Conservation (phyloP, 2,888 invertebrate genomes). For the Calameuta filiformis region DNA sequence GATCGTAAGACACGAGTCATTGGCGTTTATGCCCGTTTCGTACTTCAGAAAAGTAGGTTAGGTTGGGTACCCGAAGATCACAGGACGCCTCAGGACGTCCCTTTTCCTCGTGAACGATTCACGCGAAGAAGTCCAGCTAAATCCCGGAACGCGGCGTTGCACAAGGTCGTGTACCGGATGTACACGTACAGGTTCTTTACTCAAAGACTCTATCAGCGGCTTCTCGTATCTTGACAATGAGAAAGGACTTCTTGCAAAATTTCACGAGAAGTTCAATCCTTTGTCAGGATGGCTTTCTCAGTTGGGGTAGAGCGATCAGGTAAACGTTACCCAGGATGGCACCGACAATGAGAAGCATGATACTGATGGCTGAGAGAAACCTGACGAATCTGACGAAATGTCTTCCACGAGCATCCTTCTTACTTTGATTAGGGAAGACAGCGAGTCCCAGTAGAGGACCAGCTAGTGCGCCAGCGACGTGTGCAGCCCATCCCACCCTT, state of each 20-base stretch:
- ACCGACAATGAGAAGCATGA: conserved; percentile 57
- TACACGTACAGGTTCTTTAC: conserved; percentile 28
- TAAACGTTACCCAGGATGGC: conserved; percentile 62
- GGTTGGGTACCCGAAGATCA: background rate
- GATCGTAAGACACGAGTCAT: background rate
- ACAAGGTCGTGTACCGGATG: background rate
- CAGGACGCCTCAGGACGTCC: background rate
- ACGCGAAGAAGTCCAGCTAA: background rate
- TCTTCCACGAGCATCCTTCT: conserved; percentile 59
- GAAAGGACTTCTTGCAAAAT: conserved; percentile 59
- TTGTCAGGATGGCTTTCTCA: conserved; percentile 61
- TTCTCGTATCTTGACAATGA: conserved; percentile 60
- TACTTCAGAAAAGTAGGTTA: background rate
- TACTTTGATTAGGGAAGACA: conserved; percentile 66
- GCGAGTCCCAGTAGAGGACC: conserved; percentile 75
- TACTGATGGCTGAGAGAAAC: conserved; percentile 55
- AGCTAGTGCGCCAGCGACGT: conserved; percentile 75
- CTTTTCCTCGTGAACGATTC: background rate
- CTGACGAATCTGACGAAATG: conserved; percentile 62
- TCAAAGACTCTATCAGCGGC: conserved; percentile 59
- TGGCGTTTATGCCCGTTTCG: background rate
- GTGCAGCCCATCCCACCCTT: conserved; percentile 77
- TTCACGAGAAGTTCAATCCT: conserved; percentile 59
- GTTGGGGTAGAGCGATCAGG: conserved; percentile 60
- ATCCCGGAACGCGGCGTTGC: background rate